Percentiles rank a stretch among this genome's conserved stretches.
These are phyloP conservation scores for Dicyrtomina minuta DNA, from an alignment of 2,888 invertebrate species.

Conservation along the genomic window DNA sequence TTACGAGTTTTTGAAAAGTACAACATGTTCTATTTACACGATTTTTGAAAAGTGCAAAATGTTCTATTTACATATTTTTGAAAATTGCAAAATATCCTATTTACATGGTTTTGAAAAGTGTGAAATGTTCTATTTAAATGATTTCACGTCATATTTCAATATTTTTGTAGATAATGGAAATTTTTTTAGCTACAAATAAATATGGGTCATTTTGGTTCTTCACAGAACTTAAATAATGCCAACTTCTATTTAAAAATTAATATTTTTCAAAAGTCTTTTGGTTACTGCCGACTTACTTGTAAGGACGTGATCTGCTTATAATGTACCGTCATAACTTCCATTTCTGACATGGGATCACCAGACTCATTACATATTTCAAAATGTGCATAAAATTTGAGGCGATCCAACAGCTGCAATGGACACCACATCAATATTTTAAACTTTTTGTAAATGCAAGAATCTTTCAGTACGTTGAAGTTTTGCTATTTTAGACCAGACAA, in stretches of 20 bases:
- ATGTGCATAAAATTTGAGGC: conserved; percentile 92
- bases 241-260: conserved; percentile 3
- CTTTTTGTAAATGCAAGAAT: not conserved
- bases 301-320: conserved; percentile 89
- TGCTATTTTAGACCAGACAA: no score
- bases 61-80: no score
- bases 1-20: no score
- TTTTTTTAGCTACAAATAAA: no score
- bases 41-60: no score
- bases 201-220: no score
- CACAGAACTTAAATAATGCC: not conserved
- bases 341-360: conserved; percentile 89
- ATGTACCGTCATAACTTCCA: conserved; percentile 90
- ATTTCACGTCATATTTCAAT: no score
- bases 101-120: no score
- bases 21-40: no score
- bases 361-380: conserved; percentile 98
- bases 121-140: no score
- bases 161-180: no score
- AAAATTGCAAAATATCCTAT: no score
- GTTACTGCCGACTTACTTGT: conserved; percentile 64
- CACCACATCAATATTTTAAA: conserved; percentile 34
- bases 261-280: not conserved
- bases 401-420: conserved; percentile 77
- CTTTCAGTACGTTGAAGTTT: not conserved